Conservation (phyloP, 1,140 invertebrate species). For the Babylonia areolata region DNA sequence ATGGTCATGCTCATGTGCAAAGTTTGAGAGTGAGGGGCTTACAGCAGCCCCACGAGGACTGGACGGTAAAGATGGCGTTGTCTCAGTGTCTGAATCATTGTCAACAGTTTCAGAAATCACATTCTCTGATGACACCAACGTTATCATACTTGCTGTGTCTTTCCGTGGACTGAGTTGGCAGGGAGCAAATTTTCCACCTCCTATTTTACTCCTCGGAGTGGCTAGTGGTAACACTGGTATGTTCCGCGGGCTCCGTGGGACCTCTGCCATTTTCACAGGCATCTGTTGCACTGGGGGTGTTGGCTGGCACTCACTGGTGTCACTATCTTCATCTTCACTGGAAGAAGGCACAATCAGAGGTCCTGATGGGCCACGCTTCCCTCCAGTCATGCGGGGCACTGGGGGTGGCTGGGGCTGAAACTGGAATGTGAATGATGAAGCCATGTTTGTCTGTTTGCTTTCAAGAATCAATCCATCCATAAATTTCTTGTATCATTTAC, state of each 20-base stretch:
- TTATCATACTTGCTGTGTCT: constrained; percentile 17
- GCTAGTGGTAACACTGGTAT: constrained; percentile 13
- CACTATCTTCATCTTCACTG: constrained; percentile 62
- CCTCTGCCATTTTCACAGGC: constrained; percentile 6
- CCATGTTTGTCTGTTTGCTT: background rate
- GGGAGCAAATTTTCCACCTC: constrained; percentile 80
- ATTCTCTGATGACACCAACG: background rate
- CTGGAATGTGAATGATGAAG: constrained; percentile 27
- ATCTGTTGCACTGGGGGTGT: constrained; percentile 28
- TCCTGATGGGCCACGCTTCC: constrained; percentile 68
- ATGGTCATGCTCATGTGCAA: constrained; percentile 69
- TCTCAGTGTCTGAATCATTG: constrained; percentile 28
- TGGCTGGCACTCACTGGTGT: constrained; percentile 43
- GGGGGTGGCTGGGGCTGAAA: constrained; percentile 46
- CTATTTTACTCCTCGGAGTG: background rate
- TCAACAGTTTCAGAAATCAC: background rate
- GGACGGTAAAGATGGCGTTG: constrained; percentile 34
- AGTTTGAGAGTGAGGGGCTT: constrained; percentile 48
- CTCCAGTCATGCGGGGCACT: constrained; percentile 50
- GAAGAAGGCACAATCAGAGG: constrained; percentile 63
- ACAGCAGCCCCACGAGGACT: constrained; percentile 28
- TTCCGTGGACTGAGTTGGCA: constrained; percentile 70
- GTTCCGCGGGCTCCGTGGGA: constrained; percentile 28
- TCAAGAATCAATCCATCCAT: too few species aligned
- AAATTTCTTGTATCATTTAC: too few species aligned